Evolutionary conservation across 2,113 vertebrate genomes (phyloP).

Genomic region (Elachura formosa): DNA sequence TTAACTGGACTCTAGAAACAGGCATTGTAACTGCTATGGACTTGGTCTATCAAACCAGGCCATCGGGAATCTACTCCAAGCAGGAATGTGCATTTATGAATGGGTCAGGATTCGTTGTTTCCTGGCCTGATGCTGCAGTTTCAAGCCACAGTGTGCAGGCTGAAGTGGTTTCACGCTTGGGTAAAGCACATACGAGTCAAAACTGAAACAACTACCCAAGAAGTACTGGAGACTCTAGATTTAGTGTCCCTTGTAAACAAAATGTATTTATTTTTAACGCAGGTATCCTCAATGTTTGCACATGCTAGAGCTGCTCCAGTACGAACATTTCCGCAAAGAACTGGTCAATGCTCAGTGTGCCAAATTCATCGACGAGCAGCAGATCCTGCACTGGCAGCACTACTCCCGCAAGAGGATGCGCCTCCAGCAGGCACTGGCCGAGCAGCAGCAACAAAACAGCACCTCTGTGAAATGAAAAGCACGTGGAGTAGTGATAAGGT

Average conservation of each 20-base stretch:
- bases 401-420: conserved; percentile 92
- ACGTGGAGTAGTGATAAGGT: not conserved
- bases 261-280: not conserved
- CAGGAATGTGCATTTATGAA: not conserved
- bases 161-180: not conserved
- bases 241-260: not conserved
- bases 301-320: conserved; percentile 96
- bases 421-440: conserved; percentile 92
- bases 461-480: conserved; percentile 79
- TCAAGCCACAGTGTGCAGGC: not conserved
- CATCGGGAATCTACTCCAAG: not conserved
- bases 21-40: not conserved
- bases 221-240: not conserved
- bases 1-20: not conserved
- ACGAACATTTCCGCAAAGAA: conserved; percentile 97
- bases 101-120: not conserved
- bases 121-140: not conserved
- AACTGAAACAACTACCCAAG: not conserved
- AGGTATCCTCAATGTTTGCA: conserved; percentile 97
- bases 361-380: conserved; percentile 98
- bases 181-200: not conserved
- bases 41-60: not conserved
- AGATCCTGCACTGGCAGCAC: conserved; percentile 98
- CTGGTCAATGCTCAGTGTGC: conserved; percentile 97
- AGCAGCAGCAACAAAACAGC: conserved; percentile 89